A percentile compares a stretch with the other conserved stretches of the same genome.
Conservation (phyloP, 2,113 vertebrate species). For the Zosterops borbonicus region DNA sequence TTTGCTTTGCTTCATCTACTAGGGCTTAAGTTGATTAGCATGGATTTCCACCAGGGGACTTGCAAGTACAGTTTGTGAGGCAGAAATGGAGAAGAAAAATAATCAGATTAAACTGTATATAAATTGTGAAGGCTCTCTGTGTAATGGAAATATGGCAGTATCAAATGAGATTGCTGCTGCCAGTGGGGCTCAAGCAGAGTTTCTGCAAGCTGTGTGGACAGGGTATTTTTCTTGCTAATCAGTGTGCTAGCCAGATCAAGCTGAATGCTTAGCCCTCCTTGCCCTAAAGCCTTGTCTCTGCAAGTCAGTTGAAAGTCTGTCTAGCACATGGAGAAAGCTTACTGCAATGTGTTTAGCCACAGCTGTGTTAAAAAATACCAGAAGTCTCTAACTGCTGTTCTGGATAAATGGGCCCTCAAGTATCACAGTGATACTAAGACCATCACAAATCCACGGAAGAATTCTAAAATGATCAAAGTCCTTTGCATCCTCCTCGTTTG, state of each 20-base stretch:
- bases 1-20: slow-evolving; percentile 3
- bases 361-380: background rate
- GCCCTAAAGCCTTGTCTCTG: background rate
- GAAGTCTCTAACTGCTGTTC: background rate
- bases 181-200: background rate
- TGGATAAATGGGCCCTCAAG: background rate
- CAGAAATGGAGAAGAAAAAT: slow-evolving; percentile 26
- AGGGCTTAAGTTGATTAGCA: slow-evolving; percentile 52
- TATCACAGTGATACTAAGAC: background rate
- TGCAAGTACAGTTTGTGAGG: slow-evolving; percentile 30
- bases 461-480: background rate
- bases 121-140: background rate
- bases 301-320: background rate
- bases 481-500: background rate
- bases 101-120: slow-evolving; percentile 46
- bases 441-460: background rate
- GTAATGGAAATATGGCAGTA: background rate
- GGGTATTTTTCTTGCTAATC: background rate
- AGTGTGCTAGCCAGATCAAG: background rate
- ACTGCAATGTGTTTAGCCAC: background rate
- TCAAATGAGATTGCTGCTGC: slow-evolving; percentile 11
- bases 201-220: background rate
- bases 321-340: background rate
- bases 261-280: background rate
- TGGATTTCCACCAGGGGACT: slow-evolving; percentile 60